phyloP scores from a whole-genome alignment of 2,888 invertebrate genomes.

The Nemurella pictetii region DNA sequence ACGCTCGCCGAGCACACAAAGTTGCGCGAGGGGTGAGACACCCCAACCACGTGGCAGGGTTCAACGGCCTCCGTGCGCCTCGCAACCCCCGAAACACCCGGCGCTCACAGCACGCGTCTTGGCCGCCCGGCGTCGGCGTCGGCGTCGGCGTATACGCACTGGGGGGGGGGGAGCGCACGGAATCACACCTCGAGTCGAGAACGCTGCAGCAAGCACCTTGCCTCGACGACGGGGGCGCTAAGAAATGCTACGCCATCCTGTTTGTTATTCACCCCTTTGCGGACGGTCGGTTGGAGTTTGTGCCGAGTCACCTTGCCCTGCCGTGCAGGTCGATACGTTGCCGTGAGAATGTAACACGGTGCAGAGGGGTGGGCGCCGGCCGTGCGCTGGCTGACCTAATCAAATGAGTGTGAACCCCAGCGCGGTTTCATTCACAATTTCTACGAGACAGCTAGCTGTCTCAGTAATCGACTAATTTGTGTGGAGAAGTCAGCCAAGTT shows the following conservation, averaged over 20 bases:
- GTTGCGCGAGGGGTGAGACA: not conserved
- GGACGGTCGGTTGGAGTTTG: too few species aligned
- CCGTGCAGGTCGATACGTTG: not conserved
- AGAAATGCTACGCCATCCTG: too few species aligned
- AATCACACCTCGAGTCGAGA: too few species aligned
- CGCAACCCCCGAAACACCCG: not conserved
- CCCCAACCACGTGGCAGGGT: constrained; percentile 5
- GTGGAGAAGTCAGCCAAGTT: too few species aligned
- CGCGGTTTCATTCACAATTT: not conserved
- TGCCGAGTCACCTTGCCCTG: too few species aligned
- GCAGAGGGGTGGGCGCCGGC: not conserved
- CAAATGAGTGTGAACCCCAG: not conserved
- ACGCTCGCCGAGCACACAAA: not conserved
- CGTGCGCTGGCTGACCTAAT: not conserved
- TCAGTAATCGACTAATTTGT: too few species aligned
- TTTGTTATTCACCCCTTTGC: too few species aligned
- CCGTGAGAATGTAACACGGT: not conserved
- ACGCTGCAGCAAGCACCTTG: too few species aligned
- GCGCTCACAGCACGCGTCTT: not conserved
- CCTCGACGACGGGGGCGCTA: too few species aligned
- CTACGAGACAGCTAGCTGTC: too few species aligned
- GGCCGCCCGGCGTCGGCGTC: not conserved
- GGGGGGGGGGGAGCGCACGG: too few species aligned
- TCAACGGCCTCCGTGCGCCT: not conserved
- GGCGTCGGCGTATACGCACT: too few species aligned